Percentiles rank a stretch among this genome's conserved stretches.
These are phyloP conservation scores for Strix uralensis DNA, from an alignment of 2,113 vertebrate species.

Conservation along the genomic window DNA sequence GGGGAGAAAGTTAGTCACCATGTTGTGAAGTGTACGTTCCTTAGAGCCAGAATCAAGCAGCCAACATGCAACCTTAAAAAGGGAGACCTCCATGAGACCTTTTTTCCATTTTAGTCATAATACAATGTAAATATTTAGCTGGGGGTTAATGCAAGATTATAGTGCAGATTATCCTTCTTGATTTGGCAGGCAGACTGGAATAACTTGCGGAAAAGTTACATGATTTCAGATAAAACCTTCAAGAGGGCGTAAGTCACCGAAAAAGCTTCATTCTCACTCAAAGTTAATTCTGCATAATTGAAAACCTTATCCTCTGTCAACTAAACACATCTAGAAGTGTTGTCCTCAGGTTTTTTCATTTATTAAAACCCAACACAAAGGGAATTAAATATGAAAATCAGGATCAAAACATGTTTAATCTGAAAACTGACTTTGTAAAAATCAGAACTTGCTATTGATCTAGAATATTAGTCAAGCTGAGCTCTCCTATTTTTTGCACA, in stretches of 20 bases:
- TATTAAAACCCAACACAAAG: background rate
- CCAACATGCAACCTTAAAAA: slow-evolving; percentile 90
- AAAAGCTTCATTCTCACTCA: background rate
- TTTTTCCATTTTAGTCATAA: background rate
- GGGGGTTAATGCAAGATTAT: background rate
- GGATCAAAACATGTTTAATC: background rate
- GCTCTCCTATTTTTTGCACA: background rate
- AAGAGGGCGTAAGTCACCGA: background rate
- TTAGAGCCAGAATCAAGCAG: slow-evolving; percentile 87
- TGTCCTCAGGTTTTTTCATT: background rate
- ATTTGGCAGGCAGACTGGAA: background rate
- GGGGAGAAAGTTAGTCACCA: slow-evolving; percentile 88
- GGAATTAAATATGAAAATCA: background rate
- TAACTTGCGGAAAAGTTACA: background rate
- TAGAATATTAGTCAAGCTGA: background rate
- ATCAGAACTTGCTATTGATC: background rate
- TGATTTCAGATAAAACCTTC: background rate
- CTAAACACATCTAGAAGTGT: background rate
- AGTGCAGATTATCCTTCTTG: background rate
- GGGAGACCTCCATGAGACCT: background rate
- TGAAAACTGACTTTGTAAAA: background rate
- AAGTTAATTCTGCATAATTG: background rate
- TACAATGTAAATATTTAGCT: background rate
- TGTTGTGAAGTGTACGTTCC: slow-evolving; percentile 88
- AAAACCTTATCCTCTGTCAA: background rate